Percentiles rank a stretch among this genome's conserved stretches.
phyloP scores from a whole-genome alignment of 1,140 invertebrate species.

The Drosophila grimshawi region DNA sequence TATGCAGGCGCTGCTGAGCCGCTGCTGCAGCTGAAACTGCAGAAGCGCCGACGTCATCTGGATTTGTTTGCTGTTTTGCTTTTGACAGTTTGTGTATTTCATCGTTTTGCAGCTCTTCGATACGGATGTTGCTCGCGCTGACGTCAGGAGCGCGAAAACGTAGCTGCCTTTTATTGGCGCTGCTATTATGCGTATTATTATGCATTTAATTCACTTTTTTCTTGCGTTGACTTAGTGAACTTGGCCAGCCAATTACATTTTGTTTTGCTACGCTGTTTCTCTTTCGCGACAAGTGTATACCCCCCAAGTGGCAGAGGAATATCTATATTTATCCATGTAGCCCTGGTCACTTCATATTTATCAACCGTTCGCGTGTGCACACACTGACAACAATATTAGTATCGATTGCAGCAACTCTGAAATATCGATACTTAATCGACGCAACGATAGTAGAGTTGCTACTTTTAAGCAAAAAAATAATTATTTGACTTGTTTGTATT shows the following conservation, averaged over 20 bases:
- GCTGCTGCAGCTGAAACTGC: constrained; percentile 11
- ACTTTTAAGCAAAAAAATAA: constrained; percentile 29
- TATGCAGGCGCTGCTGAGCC: constrained; percentile 42
- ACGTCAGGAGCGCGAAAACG: constrained; percentile 67
- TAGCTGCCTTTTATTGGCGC: constrained; percentile 55
- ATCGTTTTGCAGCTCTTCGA: constrained; percentile 61
- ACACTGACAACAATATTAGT: constrained; percentile 11
- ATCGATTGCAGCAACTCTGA: not conserved
- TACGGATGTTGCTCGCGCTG: constrained; percentile 35
- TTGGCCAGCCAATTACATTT: constrained; percentile 42
- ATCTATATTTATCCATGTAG: not conserved
- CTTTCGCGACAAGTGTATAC: constrained; percentile 19
- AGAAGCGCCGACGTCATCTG: constrained; percentile 65
- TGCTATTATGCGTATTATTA: constrained; percentile 41
- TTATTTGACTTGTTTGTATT: constrained; percentile 11
- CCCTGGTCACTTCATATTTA: constrained; percentile 19
- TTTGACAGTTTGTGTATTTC: constrained; percentile 38
- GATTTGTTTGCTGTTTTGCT: constrained; percentile 43
- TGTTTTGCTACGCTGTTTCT: constrained; percentile 55
- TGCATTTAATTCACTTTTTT: constrained; percentile 42
- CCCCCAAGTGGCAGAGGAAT: not conserved
- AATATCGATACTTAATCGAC: not conserved
- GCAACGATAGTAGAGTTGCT: not conserved
- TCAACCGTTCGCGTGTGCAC: not conserved
- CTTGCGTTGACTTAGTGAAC: constrained; percentile 28